Evolutionary conservation across 2,113 vertebrate species (phyloP), one percentile per base, ranked within the genome.

Genomic region (Myocastor coypus): DNA sequence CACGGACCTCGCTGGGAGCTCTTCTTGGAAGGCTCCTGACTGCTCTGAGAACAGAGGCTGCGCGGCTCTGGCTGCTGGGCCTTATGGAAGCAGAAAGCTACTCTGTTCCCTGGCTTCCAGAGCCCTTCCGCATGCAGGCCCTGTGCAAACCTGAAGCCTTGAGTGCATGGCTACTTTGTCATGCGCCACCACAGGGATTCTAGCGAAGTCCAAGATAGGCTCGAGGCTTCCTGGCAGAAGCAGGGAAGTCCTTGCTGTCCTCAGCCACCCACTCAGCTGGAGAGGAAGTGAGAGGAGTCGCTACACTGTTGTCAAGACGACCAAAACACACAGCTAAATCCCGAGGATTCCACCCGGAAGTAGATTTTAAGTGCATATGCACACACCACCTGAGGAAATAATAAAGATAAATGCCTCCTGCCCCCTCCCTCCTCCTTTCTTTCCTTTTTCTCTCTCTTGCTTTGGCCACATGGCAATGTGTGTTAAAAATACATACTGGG

Each of bases 281-380:
- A 52, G 75, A 89, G 89, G 89, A 98, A 97, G 94, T 88, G n/a
- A 61, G 71, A 93, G 93, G 90, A 89, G 87, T 92, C 28, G 57
- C 97, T 87, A 80, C 77, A 96, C 17, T 77, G 93, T 95, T 90
- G 89, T 89, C 95, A 97, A 93, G 94, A 86, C 95, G 94, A 98
- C 97, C n/a, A 5, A 95, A 96, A 87, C 42, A 68, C 94, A 97
- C 95, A 98, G 85, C 97, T 40, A 96, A 96, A 95, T 83, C 87
- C 94, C 73, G 64, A 82, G 84, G 85, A 94, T 96, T 91, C 92
- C 81, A 92, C 61, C 84, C 57, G 10, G 92, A 96, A 95, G 93
- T 82, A 89, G 96, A 78, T 94, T 95, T 93, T 75, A 63, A 94
- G 37, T n/a, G n/a, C 16, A 26, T 40, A 32, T 14, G 16, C 59